Percentiles rank a stretch among this genome's conserved stretches.
Conservation (phyloP, 2,888 invertebrate species). For the Yponomeuta cagnagella region DNA sequence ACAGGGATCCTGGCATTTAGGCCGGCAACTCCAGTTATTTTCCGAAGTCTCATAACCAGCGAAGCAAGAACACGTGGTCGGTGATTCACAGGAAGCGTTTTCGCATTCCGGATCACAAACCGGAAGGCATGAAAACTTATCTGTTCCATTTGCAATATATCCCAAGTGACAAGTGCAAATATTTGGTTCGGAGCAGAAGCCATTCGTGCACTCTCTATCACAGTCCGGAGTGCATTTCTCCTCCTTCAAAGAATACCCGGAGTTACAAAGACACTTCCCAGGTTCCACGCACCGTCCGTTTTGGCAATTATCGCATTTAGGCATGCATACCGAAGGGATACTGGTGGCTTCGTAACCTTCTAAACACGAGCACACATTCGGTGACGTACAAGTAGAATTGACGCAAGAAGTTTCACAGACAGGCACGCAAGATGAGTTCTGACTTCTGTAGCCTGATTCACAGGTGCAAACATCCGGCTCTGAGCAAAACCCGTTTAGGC, state of each 20-base stretch:
- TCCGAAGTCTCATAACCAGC: slow-evolving; percentile 26
- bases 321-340: slow-evolving; percentile 26
- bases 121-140: slow-evolving; percentile 27
- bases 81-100: slow-evolving; percentile 33
- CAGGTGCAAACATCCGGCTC: slow-evolving; percentile 38
- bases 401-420: slow-evolving; percentile 8
- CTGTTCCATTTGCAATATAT: slow-evolving; percentile 18
- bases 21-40: slow-evolving; percentile 33
- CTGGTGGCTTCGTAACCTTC: slow-evolving; percentile 25
- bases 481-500: slow-evolving; percentile 37
- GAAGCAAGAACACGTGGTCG: slow-evolving; percentile 30
- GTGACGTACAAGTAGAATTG: slow-evolving; percentile 5
- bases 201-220: slow-evolving; percentile 36
- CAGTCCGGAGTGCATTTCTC: slow-evolving; percentile 36
- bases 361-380: slow-evolving; percentile 23
- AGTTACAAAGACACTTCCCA: slow-evolving; percentile 32
- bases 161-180: slow-evolving; percentile 30
- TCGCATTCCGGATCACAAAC: slow-evolving; percentile 26
- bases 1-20: slow-evolving; percentile 45
- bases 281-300: slow-evolving; percentile 42
- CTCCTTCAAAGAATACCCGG: slow-evolving; percentile 27
- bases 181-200: slow-evolving; percentile 30
- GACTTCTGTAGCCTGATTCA: slow-evolving; percentile 10
- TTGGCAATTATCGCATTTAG: slow-evolving; percentile 25
- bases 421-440: slow-evolving; percentile 7